Base-by-base conservation (phyloP, 2,797 vertebrate species). In the Poeciliopsis paucimaculata region DNA sequence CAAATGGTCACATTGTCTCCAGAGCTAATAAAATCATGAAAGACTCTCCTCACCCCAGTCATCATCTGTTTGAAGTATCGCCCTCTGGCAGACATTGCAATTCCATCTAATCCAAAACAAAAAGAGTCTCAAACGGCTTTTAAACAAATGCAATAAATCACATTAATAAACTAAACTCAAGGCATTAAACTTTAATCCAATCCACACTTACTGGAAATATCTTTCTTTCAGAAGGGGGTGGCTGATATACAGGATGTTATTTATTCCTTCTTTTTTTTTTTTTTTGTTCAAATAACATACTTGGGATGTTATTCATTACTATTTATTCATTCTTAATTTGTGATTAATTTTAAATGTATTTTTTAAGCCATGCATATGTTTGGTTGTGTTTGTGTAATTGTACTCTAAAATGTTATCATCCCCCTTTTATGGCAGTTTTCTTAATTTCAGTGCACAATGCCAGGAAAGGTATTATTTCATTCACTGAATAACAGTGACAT, bases 21-120 rank as follows among this genome's bases (percentile, higher is more conserved):
- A 77, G 47, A 53, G 64, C 5, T 20, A 43, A 71, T 13, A 51
- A 8, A 47, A 71, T 57, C 36, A 43, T 43, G 15, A 70, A 68
- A 68, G 47, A 53, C 46, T 26, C 18, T 39, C 15, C 34, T 28
- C 46, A 70, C 34, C 34, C 76, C 23, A n/a, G 36, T 62, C n/a
- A 28, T 18, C 64, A 77, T 51, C 47, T 70, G 34, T 41, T 53
- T 53, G 39, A 41, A 53, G 28, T 46, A 28, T 45, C 46, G 28
- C 39, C 28, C 12, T 77, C 66, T 45, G 39, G 45, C 20, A 77
- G 26, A 36, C 15, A 36, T 12, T 55, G 41, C 6, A 3, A 20
- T 34, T 49, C 31, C 11, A 31, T 55, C 10, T 51, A 77, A 57
- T 71, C 23, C 36, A 77, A 31, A 77, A 77, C 76, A 13, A 75